Conservation (phyloP, 1,140 invertebrate species). For the Samia ricini region DNA sequence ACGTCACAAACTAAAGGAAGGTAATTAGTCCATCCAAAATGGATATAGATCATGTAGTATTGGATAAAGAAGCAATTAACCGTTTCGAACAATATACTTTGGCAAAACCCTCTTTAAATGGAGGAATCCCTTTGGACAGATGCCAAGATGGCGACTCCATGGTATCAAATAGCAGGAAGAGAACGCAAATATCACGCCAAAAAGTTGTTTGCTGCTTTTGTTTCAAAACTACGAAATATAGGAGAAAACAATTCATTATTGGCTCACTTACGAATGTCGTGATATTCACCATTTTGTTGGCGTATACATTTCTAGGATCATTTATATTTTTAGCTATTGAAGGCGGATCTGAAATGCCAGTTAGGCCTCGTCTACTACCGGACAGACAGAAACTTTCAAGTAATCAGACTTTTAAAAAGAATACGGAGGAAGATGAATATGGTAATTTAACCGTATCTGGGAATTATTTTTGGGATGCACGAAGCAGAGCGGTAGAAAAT, state of each 20-base stretch:
- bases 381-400: slow-evolving; percentile 68
- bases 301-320: slow-evolving; percentile 93
- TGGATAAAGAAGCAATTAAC: slow-evolving; percentile 71
- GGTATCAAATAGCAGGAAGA: slow-evolving; percentile 70
- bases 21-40: slow-evolving; percentile 52
- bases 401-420: slow-evolving; percentile 51
- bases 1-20: slow-evolving; percentile 42
- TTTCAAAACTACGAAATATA: slow-evolving; percentile 77
- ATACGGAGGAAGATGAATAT: slow-evolving; percentile 58
- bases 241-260: slow-evolving; percentile 76
- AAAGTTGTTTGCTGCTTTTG: slow-evolving; percentile 76
- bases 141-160: slow-evolving; percentile 72
- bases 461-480: slow-evolving; percentile 79
- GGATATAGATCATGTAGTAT: slow-evolving; percentile 69
- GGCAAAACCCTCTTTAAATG: slow-evolving; percentile 66
- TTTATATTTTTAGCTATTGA: slow-evolving; percentile 96
- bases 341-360: slow-evolving; percentile 75
- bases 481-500: slow-evolving; percentile 88
- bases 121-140: slow-evolving; percentile 66
- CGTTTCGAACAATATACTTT: slow-evolving; percentile 70
- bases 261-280: slow-evolving; percentile 92
- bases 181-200: slow-evolving; percentile 65
- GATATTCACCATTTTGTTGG: slow-evolving; percentile 91
- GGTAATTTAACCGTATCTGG: slow-evolving; percentile 69
- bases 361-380: slow-evolving; percentile 66